Evolutionary conservation across 2,888 invertebrate genomes (phyloP), one percentile per base, ranked within the genome.

Genomic region (Ernsta delagoae): DNA sequence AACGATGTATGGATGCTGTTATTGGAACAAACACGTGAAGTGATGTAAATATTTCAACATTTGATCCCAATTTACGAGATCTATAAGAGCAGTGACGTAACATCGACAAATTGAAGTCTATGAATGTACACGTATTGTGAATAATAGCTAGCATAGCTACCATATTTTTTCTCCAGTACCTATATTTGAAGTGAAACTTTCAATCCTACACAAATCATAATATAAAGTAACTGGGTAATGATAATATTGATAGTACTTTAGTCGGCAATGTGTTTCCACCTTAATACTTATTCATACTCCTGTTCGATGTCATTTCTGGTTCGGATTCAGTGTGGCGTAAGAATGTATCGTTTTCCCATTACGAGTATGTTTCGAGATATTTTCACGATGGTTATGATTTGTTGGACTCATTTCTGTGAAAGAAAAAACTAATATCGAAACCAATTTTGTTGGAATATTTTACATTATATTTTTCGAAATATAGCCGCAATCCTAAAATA

Each of bases 1-100:
- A 75, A 75, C 73, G 67, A 67, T 67, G 61, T 67, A 61, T 67
- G 67, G 60, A 60, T 61, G 67, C 45, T 67, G 61, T 70, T 70
- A 71, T 67, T 60, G 62, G 65, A 68, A 68, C 70, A 71, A 71
- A 70, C 71, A 71, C 24, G 60, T 56, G 66, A 54, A 16, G 60
- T 56, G 16, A 60, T 53, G 61, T 61, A 61, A 67, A 67, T 67
- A 67, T 56, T 61, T 61, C 61, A 67, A 67, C 60, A 43, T 67
- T 61, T 67, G 67, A 54, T 67, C 54, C 61, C 67, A 67, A 61
- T 67, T 60, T 61, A 36, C 45, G 36, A 12, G 24, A 43, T 45
- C 45, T 36, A 34, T 31, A 43, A 24, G 64, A 7, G n/a, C 6
- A 9, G 16, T 64, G 43, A 41, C 53, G 54, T 45, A 59, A 50